These are phyloP conservation scores for Brachynemurus nebulosus DNA, from an alignment of 2,888 invertebrate genomes.

Conservation along the genomic window DNA sequence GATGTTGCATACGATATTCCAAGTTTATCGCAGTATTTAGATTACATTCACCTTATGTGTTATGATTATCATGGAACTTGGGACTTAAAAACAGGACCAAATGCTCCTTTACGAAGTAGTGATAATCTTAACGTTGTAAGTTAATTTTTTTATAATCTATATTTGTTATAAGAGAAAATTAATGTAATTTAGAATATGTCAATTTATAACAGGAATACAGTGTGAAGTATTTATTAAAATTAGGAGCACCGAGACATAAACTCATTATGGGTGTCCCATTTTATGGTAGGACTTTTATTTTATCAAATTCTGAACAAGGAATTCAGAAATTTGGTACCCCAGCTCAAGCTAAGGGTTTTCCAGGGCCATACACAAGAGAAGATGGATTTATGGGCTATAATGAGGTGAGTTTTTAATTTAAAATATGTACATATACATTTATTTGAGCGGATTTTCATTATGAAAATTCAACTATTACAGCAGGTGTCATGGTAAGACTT, in stretches of 20 bases:
- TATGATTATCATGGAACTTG: constrained; percentile 83
- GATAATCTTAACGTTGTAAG: constrained; percentile 58
- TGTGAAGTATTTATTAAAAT: constrained; percentile 55
- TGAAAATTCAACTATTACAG: too few species aligned
- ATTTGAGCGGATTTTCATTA: too few species aligned
- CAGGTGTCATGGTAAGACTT: too few species aligned
- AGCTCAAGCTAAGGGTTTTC: constrained; percentile 48
- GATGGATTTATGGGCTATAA: constrained; percentile 80
- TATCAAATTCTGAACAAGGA: constrained; percentile 32
- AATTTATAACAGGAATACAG: constrained; percentile 47
- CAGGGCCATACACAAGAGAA: constrained; percentile 64
- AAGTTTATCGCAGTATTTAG: constrained; percentile 50
- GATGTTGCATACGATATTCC: constrained; percentile 64
- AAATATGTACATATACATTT: too few species aligned
- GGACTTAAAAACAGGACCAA: constrained; percentile 61
- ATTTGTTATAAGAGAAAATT: constrained; percentile 1
- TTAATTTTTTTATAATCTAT: too few species aligned
- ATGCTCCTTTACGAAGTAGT: constrained; percentile 54
- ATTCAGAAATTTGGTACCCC: constrained; percentile 37
- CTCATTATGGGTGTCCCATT: constrained; percentile 69
- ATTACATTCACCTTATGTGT: constrained; percentile 72
- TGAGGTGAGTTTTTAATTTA: constrained; percentile 61
- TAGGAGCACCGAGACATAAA: constrained; percentile 63
- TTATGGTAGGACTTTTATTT: constrained; percentile 67
- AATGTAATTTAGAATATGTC: background rate